These are phyloP conservation scores for Dorcus hopei DNA, from an alignment of 2,888 invertebrate genomes.

Conservation along the genomic window DNA sequence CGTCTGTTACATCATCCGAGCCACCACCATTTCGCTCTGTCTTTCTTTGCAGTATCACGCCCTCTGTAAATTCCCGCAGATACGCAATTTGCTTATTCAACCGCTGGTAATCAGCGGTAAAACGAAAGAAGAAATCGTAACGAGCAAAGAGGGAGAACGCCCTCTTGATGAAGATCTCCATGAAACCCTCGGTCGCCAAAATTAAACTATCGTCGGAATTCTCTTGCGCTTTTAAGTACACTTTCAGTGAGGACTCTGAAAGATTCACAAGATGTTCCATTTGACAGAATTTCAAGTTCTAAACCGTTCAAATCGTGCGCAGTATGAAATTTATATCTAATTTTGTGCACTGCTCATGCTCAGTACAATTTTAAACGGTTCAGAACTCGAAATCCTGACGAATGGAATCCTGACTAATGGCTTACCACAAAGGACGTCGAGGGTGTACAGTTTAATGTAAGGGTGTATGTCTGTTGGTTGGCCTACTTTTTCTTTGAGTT, in stretches of 20 bases:
- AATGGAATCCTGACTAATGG: too few species aligned
- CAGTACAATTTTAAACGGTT: too few species aligned
- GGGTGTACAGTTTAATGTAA: slow-evolving; percentile 46
- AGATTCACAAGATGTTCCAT: background rate
- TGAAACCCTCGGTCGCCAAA: slow-evolving; percentile 20
- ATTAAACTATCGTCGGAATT: slow-evolving; percentile 22
- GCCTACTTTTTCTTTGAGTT: slow-evolving; percentile 20
- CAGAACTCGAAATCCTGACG: too few species aligned
- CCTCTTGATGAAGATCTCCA: slow-evolving; percentile 25
- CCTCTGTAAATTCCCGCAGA: slow-evolving; percentile 20
- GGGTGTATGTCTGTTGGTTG: slow-evolving; percentile 47
- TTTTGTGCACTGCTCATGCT: too few species aligned
- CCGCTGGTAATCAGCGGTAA: slow-evolving; percentile 19
- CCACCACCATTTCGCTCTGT: slow-evolving; percentile 8
- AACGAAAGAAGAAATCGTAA: slow-evolving; percentile 24
- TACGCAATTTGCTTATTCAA: slow-evolving; percentile 18
- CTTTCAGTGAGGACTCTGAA: slow-evolving; percentile 27
- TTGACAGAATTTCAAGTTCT: too few species aligned
- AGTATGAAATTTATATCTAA: too few species aligned
- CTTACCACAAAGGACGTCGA: slow-evolving; percentile 47
- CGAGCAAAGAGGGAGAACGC: slow-evolving; percentile 25
- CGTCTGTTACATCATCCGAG: background rate
- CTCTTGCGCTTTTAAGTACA: slow-evolving; percentile 21
- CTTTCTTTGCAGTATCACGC: slow-evolving; percentile 21
- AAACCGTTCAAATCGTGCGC: too few species aligned